phyloP scores from a whole-genome alignment of 2,888 invertebrate species.

The Anorthoa munda region DNA sequence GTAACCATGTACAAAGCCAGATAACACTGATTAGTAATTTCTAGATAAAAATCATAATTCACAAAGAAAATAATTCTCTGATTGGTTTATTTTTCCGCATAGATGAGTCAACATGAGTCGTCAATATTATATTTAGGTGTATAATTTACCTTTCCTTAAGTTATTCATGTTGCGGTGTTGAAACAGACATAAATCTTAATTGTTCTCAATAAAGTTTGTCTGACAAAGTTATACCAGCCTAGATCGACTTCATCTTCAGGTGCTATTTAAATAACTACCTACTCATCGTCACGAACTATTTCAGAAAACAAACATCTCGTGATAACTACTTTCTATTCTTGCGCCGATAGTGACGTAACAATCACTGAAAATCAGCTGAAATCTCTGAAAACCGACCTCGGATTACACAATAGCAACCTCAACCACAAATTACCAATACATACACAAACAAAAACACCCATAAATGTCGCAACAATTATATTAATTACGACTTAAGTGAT shows the following conservation, averaged over 20 bases:
- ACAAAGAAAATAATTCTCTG: neutral
- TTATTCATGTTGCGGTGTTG: neutral
- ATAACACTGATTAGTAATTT: neutral
- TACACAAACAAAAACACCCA: neutral
- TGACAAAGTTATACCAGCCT: neutral
- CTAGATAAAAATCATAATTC: conserved; percentile 3
- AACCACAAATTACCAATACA: neutral
- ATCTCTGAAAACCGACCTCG: conserved; percentile 39
- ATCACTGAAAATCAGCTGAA: conserved; percentile 54
- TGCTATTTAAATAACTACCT: conserved; percentile 8
- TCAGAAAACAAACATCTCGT: conserved; percentile 42
- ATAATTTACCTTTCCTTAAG: conserved; percentile 8
- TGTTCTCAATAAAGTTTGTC: conserved; percentile 14
- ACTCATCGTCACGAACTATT: conserved; percentile 31
- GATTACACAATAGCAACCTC: conserved; percentile 15
- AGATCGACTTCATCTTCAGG: neutral
- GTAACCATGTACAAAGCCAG: neutral
- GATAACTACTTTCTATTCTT: conserved; percentile 66
- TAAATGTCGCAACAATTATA: conserved; percentile 11
- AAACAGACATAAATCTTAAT: neutral
- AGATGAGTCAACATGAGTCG: neutral
- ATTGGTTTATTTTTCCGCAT: neutral
- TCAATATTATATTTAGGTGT: conserved; percentile 8
- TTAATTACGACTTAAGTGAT: conserved; percentile 48
- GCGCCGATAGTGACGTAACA: conserved; percentile 72